Evolutionary conservation across 1,140 invertebrate genomes (phyloP).

Genomic region (Ceratitis capitata): DNA sequence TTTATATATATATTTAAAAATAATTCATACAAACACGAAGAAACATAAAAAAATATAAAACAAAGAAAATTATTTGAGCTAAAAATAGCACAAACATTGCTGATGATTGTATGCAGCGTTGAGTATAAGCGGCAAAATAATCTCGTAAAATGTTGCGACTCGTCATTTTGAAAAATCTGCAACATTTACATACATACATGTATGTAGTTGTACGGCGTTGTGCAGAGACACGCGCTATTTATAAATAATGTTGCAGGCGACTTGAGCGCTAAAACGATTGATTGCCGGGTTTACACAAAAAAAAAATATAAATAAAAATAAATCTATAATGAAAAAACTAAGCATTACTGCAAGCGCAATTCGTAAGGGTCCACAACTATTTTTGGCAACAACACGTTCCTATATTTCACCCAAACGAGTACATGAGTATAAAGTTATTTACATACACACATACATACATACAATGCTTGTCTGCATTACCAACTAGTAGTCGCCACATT

Average conservation of each 20-base stretch:
- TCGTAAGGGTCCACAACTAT: not conserved
- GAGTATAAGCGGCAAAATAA: not conserved
- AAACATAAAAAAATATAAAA: not conserved
- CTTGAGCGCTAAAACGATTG: not conserved
- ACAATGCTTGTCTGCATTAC: not conserved
- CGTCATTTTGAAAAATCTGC: not conserved
- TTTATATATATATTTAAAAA: too few species aligned
- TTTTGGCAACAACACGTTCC: slow-evolving; percentile 6
- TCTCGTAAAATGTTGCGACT: not conserved
- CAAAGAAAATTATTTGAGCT: not conserved
- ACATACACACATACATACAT: not conserved
- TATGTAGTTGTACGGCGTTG: too few species aligned
- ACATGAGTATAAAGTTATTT: not conserved
- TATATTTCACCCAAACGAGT: too few species aligned
- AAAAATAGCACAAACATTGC: not conserved
- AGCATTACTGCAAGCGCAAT: not conserved
- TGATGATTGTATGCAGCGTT: not conserved
- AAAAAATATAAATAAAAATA: not conserved
- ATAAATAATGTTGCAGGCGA: slow-evolving; percentile 10
- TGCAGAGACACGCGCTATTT: not conserved
- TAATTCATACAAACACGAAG: not conserved
- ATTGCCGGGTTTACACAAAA: not conserved
- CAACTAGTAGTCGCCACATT: not conserved
- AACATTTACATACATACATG: not conserved
- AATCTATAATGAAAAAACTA: too few species aligned